Base-by-base conservation (phyloP, 1,140 invertebrate genomes). In the Micrasema longulum region DNA sequence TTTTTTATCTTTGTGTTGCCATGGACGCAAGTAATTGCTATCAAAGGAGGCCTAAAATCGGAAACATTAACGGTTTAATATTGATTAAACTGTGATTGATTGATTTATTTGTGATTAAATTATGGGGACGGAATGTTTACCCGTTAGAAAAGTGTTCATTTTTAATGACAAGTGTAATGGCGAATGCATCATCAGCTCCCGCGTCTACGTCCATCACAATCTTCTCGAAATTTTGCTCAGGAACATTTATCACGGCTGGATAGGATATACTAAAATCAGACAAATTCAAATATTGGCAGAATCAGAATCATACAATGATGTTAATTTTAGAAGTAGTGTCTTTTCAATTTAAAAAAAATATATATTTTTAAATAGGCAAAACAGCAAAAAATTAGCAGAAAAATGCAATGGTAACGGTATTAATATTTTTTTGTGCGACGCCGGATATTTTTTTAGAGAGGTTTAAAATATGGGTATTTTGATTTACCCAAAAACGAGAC, bases 1-100 rank as follows among this genome's bases (percentile, higher is more conserved):
- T 90, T 85, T 18, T 87, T 78, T 0, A 90, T 64, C n/a, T 73
- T 72, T 0, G 88, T 88, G 75, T 89, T 90, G 11, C 90, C 90
- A 50, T 84, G 79, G 1, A 87, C 85, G 77, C 88, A 89, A 1
- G 87, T 89, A 5, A 91, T 84, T 0, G 84, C 89, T 64, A 87
- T 79, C 14, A 91, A 79, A 73, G 88, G 80, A 11, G 69, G 50
- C 0, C 69, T 64, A 35, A 35, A 69, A n/a, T 0, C 6, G 1
- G 6, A 1, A 3, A 53, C 23, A 53, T 23, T 53, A 53, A 10
- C n/a, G 4, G 6, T 22, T 35, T 57, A 26, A 14, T 7, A 20
- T 9, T 7, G 14, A 14, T 63, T 26, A n/a, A n/a, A n/a, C n/a
- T n/a, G n/a, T n/a, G n/a, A n/a, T n/a, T n/a, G n/a, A n/a, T n/a